Percentiles rank a stretch among this genome's conserved stretches.
Conservation (phyloP, 2,888 invertebrate genomes). For the Alloscopus bannaensis region DNA sequence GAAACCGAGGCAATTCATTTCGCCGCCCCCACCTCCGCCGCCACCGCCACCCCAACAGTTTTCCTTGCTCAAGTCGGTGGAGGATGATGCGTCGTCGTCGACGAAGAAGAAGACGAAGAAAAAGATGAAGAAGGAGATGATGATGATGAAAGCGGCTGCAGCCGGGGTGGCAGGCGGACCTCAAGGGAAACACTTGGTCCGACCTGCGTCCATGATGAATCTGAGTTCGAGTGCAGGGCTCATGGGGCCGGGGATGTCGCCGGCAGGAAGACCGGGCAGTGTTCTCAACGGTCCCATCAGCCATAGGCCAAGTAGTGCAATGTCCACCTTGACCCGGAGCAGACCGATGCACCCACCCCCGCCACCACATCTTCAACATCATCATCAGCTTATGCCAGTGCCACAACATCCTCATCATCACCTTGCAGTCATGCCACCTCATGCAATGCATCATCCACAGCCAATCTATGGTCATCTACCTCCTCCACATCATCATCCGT, state of each 20-base stretch:
- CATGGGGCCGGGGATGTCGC: slow-evolving; percentile 57
- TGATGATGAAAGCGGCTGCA: slow-evolving; percentile 54
- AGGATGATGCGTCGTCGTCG: slow-evolving; percentile 78
- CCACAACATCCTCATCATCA: slow-evolving; percentile 72
- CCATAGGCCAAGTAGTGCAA: slow-evolving; percentile 73
- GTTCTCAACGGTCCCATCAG: slow-evolving; percentile 72
- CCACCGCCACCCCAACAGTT: slow-evolving; percentile 81
- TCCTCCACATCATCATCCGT: slow-evolving; percentile 74
- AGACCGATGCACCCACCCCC: slow-evolving; percentile 61
- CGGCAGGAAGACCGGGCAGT: slow-evolving; percentile 70
- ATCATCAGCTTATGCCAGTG: slow-evolving; percentile 71
- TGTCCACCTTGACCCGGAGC: slow-evolving; percentile 72
- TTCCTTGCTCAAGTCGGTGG: slow-evolving; percentile 76
- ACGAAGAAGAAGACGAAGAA: slow-evolving; percentile 79
- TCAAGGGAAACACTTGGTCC: slow-evolving; percentile 69
- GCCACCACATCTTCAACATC: slow-evolving; percentile 54
- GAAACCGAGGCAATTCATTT: slow-evolving; percentile 87
- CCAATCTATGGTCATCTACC: slow-evolving; percentile 72
- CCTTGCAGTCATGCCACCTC: slow-evolving; percentile 61
- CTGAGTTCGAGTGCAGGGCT: slow-evolving; percentile 66
- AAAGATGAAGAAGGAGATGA: slow-evolving; percentile 75
- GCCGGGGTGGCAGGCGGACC: too few relatives aligned
- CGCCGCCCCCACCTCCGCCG: slow-evolving; percentile 88
- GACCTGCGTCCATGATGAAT: slow-evolving; percentile 73
- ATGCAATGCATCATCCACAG: slow-evolving; percentile 63